Conservation (phyloP, 2,797 vertebrate genomes). For the Tarsius wallacei region DNA sequence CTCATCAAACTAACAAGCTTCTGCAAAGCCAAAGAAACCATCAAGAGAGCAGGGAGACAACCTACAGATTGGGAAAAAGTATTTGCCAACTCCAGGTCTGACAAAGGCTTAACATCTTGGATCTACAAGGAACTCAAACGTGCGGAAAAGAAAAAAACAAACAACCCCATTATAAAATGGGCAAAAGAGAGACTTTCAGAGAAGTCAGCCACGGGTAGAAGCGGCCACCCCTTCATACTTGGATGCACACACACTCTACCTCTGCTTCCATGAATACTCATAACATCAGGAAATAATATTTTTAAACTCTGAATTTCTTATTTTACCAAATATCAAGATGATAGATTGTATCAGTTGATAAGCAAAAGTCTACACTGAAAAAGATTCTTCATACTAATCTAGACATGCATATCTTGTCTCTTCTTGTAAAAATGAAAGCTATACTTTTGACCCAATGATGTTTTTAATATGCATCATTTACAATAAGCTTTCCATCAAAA, state of each 20-base stretch:
- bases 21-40: no score
- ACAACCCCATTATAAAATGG: no score
- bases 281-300: not conserved
- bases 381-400: not conserved
- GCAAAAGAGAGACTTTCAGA: not conserved
- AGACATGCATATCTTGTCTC: not conserved
- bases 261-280: not conserved
- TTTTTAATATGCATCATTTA: not conserved
- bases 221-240: fast-evolving
- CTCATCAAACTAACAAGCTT: no score
- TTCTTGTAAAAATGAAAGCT: not conserved
- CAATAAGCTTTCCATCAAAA: not conserved
- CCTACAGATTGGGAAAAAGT: no score
- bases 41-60: no score
- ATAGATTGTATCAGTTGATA: not conserved
- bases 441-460: not conserved
- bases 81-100: no score
- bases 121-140: no score
- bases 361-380: not conserved
- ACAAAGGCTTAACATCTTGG: no score
- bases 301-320: not conserved
- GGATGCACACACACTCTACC: not conserved
- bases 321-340: not conserved
- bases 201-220: not conserved
- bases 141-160: no score